These are phyloP conservation scores for Zosterops pallidus DNA, from an alignment of 2,113 vertebrate genomes.

Conservation along the genomic window DNA sequence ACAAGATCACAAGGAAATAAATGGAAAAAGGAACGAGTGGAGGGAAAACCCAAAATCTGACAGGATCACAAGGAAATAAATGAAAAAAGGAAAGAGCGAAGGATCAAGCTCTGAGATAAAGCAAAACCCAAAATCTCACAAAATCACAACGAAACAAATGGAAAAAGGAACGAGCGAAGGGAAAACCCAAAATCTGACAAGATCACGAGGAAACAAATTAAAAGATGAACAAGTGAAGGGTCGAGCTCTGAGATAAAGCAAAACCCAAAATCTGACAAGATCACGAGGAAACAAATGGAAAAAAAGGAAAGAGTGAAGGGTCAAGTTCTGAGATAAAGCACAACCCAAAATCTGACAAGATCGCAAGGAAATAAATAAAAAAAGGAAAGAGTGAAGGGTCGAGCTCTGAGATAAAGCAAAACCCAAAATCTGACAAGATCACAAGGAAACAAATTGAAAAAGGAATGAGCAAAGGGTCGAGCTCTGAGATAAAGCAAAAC, in stretches of 20 bases:
- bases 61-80: no score
- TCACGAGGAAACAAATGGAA: no score
- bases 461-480: fast-evolving
- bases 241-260: not conserved
- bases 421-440: not conserved
- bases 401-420: not conserved
- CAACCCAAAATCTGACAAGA: no score
- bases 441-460: not conserved
- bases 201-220: no score
- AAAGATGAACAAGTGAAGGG: fast-evolving
- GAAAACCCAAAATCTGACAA: no score
- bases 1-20: no score
- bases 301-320: fast-evolving
- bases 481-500: no score
- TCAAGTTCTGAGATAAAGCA: not conserved
- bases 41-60: not conserved
- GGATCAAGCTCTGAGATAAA: not conserved
- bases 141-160: no score
- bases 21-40: fast-evolving
- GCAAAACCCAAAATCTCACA: no score
- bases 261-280: no score
- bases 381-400: fast-evolving
- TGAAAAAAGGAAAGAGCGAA: fast-evolving
- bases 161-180: fast-evolving
- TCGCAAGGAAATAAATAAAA: no score